Conservation (phyloP, 2,113 vertebrate species). For the Rhizomys pruinosus region DNA sequence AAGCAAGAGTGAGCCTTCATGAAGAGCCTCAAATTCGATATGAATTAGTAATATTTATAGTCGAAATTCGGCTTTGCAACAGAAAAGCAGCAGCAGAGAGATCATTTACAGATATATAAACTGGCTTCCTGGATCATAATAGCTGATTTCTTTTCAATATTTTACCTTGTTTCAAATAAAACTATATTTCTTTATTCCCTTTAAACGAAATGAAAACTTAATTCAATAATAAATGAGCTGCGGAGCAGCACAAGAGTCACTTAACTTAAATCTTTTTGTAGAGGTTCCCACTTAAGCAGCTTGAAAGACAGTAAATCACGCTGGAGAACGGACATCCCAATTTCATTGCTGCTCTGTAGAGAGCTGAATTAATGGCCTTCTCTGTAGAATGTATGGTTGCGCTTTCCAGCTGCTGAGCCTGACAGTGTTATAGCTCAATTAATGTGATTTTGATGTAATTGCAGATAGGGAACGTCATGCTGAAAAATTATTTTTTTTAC, state of each 20-base stretch:
- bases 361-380: conserved; percentile 89
- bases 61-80: conserved; percentile 63
- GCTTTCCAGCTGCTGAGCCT: conserved; percentile 89
- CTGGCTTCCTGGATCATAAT: conserved; percentile 75
- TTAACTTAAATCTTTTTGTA: conserved; percentile 95
- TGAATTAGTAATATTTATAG: conserved; percentile 59
- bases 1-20: conserved; percentile 33
- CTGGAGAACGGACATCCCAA: conserved; percentile 87
- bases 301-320: conserved; percentile 92
- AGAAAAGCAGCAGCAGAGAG: conserved; percentile 58
- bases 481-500: conserved; percentile 88
- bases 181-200: conserved; percentile 87
- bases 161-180: conserved; percentile 87
- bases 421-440: conserved; percentile 92
- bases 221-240: conserved; percentile 94
- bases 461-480: conserved; percentile 85
- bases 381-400: conserved; percentile 90
- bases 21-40: conserved; percentile 58
- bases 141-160: conserved; percentile 82
- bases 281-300: conserved; percentile 92
- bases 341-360: conserved; percentile 86
- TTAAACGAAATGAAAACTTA: conserved; percentile 91
- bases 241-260: conserved; percentile 90
- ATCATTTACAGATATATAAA: conserved; percentile 65
- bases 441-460: conserved; percentile 92